Percentiles rank a stretch among this genome's conserved stretches.
Evolutionary conservation across 2,113 vertebrate species (phyloP).

Genomic region (Crotalus helleri): DNA sequence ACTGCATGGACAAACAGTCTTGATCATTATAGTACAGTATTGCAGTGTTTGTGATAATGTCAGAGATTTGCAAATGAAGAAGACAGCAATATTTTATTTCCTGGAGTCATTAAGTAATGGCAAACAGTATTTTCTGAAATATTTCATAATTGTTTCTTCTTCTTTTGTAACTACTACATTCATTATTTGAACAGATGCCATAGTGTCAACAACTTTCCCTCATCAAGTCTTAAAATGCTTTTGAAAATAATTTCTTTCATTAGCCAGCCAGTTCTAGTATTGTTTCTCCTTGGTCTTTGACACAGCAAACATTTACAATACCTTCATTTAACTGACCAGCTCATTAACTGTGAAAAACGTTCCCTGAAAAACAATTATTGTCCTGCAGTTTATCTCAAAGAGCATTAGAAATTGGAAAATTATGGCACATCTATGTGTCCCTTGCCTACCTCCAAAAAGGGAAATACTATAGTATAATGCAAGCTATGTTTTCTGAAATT

Average conservation of each 20-base stretch:
- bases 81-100: background rate
- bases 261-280: slow-evolving; percentile 38
- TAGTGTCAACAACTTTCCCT: slow-evolving; percentile 20
- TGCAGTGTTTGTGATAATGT: background rate
- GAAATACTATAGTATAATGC: slow-evolving; percentile 35
- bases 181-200: slow-evolving; percentile 19
- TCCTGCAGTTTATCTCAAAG: slow-evolving; percentile 51
- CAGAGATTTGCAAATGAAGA: background rate
- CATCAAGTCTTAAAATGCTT: slow-evolving; percentile 33
- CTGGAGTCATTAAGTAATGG: background rate
- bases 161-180: background rate
- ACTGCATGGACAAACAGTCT: background rate
- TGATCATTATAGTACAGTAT: background rate
- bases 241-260: slow-evolving; percentile 32
- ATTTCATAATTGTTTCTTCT: background rate
- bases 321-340: slow-evolving; percentile 43
- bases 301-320: slow-evolving; percentile 57
- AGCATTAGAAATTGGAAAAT: slow-evolving; percentile 50
- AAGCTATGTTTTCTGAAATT: slow-evolving; percentile 40
- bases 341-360: slow-evolving; percentile 61
- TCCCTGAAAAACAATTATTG: slow-evolving; percentile 50
- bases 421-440: slow-evolving; percentile 50
- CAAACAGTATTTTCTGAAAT: background rate
- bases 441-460: slow-evolving; percentile 51
- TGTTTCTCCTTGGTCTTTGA: slow-evolving; percentile 51